Evolutionary conservation across 2,888 invertebrate species (phyloP), one percentile per base, ranked within the genome.

Genomic region (Spilosoma lubricipeda): DNA sequence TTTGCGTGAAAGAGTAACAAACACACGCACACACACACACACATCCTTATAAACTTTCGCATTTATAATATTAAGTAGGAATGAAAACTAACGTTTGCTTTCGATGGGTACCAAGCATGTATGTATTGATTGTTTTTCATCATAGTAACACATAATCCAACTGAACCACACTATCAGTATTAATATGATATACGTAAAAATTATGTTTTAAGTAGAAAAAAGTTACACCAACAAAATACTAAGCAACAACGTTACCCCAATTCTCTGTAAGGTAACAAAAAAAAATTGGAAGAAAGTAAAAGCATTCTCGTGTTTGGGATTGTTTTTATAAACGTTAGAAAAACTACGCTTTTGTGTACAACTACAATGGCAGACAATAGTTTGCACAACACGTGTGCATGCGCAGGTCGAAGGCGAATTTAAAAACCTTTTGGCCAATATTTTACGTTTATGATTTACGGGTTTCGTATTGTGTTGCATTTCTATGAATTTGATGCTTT

Each of bases 201-300:
- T 59, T 59, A 15, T 5, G 15, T n/a, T 59, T 23, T 13, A 8
- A 9, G n/a, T 9, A 27, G 9, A n/a, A 27, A 20, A 27, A 27
- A 8, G 56, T 15, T 48, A n/a, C 13, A 11, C 0, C n/a, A 48
- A 33, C n/a, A 69, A 18, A 36, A 8, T 3, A 70, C 70, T 82
- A 79, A 87, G 80, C 85, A 72, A 67, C 72, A 64, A 82, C 86
- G 80, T 59, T 84, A 73, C 77, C 77, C 82, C 77, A 20, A 65
- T 72, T 73, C 45, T 69, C 45, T 66, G 75, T 77, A 78, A 67
- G 70, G 67, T 73, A 87, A 67, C 81, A 84, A 81, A 63, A 91
- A 90, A 90, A 82, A 56, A 52, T 80, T 83, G 73, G 84, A 91
- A 90, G 93, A 94, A 95, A 95, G 94, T 94, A 93, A 94, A 90